These are phyloP conservation scores for Chaetoderma sp. DNA, from an alignment of 2,888 invertebrate species.

Conservation along the genomic window DNA sequence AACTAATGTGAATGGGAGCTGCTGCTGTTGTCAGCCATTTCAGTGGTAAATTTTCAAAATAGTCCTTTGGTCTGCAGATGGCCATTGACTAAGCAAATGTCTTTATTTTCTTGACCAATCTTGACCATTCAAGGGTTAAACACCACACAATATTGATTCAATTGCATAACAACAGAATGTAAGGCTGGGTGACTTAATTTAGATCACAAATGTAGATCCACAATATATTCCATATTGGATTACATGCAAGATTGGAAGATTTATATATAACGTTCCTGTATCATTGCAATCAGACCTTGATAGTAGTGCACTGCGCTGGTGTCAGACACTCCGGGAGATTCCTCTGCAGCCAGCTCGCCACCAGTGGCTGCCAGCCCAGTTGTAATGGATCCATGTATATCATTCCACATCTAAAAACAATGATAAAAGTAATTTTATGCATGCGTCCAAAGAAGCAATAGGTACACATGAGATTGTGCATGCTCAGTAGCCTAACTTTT, in stretches of 20 bases:
- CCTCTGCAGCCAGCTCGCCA: conserved; percentile 64
- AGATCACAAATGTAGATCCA: too few species aligned
- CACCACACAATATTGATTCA: conserved; percentile 2
- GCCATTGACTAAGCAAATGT: too few species aligned
- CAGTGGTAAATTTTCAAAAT: too few species aligned
- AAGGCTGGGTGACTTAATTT: too few species aligned
- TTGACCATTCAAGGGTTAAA: background rate
- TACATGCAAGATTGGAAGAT: too few species aligned
- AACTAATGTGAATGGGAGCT: too few species aligned
- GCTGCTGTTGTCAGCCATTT: too few species aligned
- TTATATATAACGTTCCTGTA: too few species aligned
- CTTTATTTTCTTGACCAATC: too few species aligned
- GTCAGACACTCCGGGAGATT: conserved; percentile 58
- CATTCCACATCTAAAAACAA: conserved; percentile 67
- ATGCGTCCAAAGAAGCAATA: too few species aligned
- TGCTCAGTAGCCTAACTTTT: background rate
- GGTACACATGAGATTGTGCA: background rate
- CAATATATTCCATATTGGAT: too few species aligned
- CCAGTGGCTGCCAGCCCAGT: conserved; percentile 64
- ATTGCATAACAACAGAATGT: background rate
- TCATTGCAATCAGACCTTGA: conserved; percentile 46
- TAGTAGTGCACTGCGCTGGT: conserved; percentile 56
- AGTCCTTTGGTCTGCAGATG: too few species aligned
- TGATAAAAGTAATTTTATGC: background rate
- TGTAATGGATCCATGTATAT: conserved; percentile 69